Base-by-base conservation (phyloP, 2,888 invertebrate genomes). In the Sabatieria punctata region DNA sequence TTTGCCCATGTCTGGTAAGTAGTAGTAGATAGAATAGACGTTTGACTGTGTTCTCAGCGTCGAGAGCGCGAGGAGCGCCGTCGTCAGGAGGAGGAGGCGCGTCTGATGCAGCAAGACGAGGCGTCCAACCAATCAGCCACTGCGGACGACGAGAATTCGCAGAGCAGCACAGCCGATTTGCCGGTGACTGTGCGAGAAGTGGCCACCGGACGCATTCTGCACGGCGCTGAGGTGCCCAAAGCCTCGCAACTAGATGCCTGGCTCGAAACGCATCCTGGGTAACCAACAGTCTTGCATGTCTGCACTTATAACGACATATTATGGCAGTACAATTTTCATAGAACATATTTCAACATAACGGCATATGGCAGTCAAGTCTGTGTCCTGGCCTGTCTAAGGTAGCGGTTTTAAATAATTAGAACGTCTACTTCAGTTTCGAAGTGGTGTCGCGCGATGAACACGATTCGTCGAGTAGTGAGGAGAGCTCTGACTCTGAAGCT, bases 251-350 rank as follows among this genome's bases (percentile, higher is more conserved):
- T 91, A 40, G 81, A 82, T 59, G 77, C 78, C 44, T 89, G 88
- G 80, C 73, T 91, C 55, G 83, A 84, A 59, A 71, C 77, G 25
- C 85, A 93, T 72, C 89, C 88, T 0, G 95, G 91, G 47, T 95
- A 61, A 51, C 64, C 60, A 41, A 41, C 52, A 3, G 43, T 49
- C n/a, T n/a, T n/a, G n/a, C n/a, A 13, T 30, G 33, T 13, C n/a
- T n/a, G n/a, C n/a, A n/a, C n/a, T n/a, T n/a, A n/a, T n/a, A n/a
- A n/a, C n/a, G n/a, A n/a, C n/a, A n/a, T n/a, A n/a, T n/a, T n/a
- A n/a, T n/a, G n/a, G n/a, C n/a, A n/a, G n/a, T n/a, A n/a, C n/a
- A n/a, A n/a, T n/a, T n/a, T n/a, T n/a, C n/a, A n/a, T n/a, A n/a
- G n/a, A n/a, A n/a, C n/a, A n/a, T n/a, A n/a, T n/a, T n/a, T n/a